Evolutionary conservation across 1,140 invertebrate genomes (phyloP), one percentile per base, ranked within the genome.

Genomic region (Anastrepha obliqua): DNA sequence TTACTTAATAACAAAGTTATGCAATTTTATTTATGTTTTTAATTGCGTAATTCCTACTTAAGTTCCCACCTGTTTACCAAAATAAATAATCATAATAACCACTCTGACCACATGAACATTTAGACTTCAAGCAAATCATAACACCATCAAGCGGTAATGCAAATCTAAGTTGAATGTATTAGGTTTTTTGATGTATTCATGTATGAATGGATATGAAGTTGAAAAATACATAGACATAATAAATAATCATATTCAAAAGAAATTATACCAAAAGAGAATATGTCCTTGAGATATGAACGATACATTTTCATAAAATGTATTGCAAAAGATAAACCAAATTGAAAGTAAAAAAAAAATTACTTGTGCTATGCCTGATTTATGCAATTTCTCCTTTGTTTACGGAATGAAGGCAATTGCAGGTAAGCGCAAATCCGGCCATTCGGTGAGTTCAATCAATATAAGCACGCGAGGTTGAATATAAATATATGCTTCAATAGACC

Each of bases 91-190:
- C n/a, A 62, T 4, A 17, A 74, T 47, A 51, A 81, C 44, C 47
- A 81, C 44, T 55, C n/a, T 58, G 47, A 55, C 6, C 11, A 29
- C 15, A n/a, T 29, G n/a, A 81, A 81, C 74, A 55, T 47, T 51
- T 9, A 55, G 17, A 15, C n/a, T 51, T 55, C 74, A 78, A 74
- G 67, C 67, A 44, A 74, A 74, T 44, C 15, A 51, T 17, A n/a
- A 81, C 74, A 81, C 74, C n/a, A 55, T 55, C 47, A 20, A 55
- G 74, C 47, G 9, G n/a, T 81, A 55, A 81, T 78, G 13, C 0
- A 15, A 78, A 78, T 44, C 44, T 7, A 78, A 17, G 11, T 15
- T 51, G 15, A 55, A 81, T 81, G n/a, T 20, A 15, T 39, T 67
- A 29, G 7, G 20, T 78, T 44, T 78, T 81, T 20, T 20, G 20